Conservation (phyloP, 2,797 vertebrate genomes). For the Carapus acus region DNA sequence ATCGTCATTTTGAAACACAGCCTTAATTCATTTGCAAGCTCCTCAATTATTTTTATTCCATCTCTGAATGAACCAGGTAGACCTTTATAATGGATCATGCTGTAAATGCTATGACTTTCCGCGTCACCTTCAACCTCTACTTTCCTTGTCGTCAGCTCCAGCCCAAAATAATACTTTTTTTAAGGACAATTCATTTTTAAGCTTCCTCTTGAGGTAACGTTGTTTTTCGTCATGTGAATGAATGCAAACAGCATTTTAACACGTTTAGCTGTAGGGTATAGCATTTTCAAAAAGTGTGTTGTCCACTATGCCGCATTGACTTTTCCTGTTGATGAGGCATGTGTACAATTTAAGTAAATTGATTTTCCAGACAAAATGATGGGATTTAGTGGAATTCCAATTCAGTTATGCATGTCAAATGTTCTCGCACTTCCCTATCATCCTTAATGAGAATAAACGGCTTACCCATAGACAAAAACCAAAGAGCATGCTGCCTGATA, state of each 20-base stretch:
- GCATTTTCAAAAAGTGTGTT: not conserved
- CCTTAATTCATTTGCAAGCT: constrained; percentile 24
- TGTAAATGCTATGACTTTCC: constrained; percentile 8
- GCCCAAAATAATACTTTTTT: too few species aligned
- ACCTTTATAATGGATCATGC: constrained; percentile 23
- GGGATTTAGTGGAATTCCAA: constrained; percentile 11
- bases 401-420: constrained; percentile 25
- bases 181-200: not conserved
- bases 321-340: constrained; percentile 12
- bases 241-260: constrained; percentile 50
- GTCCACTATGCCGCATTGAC: constrained; percentile 35
- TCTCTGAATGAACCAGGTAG: too few species aligned
- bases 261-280: too few species aligned
- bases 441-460: constrained; percentile 17
- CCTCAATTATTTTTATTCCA: too few species aligned
- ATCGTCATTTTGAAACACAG: constrained; percentile 25
- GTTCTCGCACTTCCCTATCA: constrained; percentile 11
- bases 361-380: constrained; percentile 24
- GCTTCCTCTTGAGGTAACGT: too few species aligned
- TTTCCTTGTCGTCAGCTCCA: constrained; percentile 8
- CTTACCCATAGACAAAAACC: constrained; percentile 13
- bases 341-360: constrained; percentile 30
- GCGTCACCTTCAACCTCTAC: constrained; percentile 9
- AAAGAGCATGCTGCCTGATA: not conserved
- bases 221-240: constrained; percentile 33